Conservation (phyloP, 2,797 vertebrate species). For the Staurois parvus region DNA sequence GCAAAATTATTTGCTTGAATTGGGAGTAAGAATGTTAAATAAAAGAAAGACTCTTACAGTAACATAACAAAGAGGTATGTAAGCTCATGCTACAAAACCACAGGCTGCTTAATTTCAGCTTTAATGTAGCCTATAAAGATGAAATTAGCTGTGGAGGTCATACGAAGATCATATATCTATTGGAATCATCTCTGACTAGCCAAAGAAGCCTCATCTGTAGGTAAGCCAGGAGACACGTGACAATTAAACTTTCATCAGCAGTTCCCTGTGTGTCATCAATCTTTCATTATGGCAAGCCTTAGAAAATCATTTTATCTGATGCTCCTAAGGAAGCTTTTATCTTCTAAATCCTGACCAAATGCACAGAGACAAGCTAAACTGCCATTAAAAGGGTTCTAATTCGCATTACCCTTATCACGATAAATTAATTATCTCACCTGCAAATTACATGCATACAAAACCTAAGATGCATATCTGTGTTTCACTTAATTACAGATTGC, state of each 20-base stretch:
- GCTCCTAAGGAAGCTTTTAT: slow-evolving; percentile 76
- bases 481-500: slow-evolving; percentile 15
- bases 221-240: slow-evolving; percentile 63
- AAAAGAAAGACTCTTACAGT: not conserved
- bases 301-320: slow-evolving; percentile 68
- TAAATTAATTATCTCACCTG: slow-evolving; percentile 47
- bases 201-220: slow-evolving; percentile 65
- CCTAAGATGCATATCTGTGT: slow-evolving; percentile 14
- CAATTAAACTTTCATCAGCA: slow-evolving; percentile 83
- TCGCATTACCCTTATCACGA: slow-evolving; percentile 29
- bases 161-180: slow-evolving; percentile 40
- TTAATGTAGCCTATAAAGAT: slow-evolving; percentile 63
- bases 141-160: slow-evolving; percentile 66
- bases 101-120: slow-evolving; percentile 5
- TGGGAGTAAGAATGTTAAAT: too few species aligned
- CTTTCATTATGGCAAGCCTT: slow-evolving; percentile 76
- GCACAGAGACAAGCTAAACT: slow-evolving; percentile 35
- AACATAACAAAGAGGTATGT: not conserved
- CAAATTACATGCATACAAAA: slow-evolving; percentile 13
- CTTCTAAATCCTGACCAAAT: slow-evolving; percentile 57
- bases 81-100: not conserved
- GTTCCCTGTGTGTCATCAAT: slow-evolving; percentile 81
- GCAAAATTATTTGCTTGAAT: too few species aligned
- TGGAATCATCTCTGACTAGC: slow-evolving; percentile 65
- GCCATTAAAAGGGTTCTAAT: slow-evolving; percentile 21